Base-by-base conservation (phyloP, 2,888 invertebrate species). In the Eudemis profundana region DNA sequence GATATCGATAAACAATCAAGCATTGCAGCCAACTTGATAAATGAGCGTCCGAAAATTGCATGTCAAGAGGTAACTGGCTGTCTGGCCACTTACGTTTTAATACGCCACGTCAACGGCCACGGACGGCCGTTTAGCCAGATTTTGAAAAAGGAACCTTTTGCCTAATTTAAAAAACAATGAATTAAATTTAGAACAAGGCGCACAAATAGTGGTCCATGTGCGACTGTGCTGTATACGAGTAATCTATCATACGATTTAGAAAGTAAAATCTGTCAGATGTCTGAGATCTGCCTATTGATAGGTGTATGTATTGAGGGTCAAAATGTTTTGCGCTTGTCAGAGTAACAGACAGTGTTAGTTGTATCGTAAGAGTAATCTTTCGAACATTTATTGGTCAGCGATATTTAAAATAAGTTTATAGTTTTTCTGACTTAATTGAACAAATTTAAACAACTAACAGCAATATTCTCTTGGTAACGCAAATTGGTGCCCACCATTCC, bases 11-110 rank as follows among this genome's bases (percentile, higher is more conserved):
- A 76, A 67, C 69, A 50, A 71, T 75, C 75, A 67, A 76, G 73
- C 19, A n/a, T 10, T 38, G 47, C 65, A 71, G 74, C 74, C 68
- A 71, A 70, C 77, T 81, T 91, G 87, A 89, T 89, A 85, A 89
- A 90, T 90, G 87, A 83, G 82, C 78, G 79, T 76, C 84, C 88
- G 83, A 89, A 91, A 90, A 91, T 90, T 90, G 89, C 90, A 89
- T 85, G 90, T 90, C 90, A 89, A 84, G 75, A 86, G 81, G 84
- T 86, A 89, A 90, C 87, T 77, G 83, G 79, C 83, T 84, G 88
- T 86, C 90, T 77, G 75, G 70, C 75, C 74, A 77, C 72, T 78
- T 88, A 90, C 85, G 82, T 89, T 88, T 90, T 91, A 89, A 90
- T 90, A 86, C 74, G 74, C 75, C 75, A 81, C 83, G 85, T 85